Percentiles rank a stretch among this genome's conserved stretches.
Evolutionary conservation across 2,113 vertebrate genomes (phyloP).

Genomic region (Nymphicus hollandicus): DNA sequence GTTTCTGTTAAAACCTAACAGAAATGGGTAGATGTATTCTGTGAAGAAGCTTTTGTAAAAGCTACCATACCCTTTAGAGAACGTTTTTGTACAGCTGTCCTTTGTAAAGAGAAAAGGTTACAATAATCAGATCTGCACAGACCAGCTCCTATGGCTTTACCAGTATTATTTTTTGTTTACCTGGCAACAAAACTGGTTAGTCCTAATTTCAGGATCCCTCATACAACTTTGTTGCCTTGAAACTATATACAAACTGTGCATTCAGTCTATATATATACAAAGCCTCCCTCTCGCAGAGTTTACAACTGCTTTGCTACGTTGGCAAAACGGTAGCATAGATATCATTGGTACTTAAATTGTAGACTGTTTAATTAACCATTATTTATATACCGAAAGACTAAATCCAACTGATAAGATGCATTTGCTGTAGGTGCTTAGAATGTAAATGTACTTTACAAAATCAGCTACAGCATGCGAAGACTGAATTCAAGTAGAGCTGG

Average conservation of each 20-base stretch:
- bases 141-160: not conserved
- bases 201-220: not conserved
- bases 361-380: not conserved
- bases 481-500: not conserved
- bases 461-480: not conserved
- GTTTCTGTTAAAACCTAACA: not conserved
- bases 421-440: not conserved
- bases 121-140: not conserved
- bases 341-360: not conserved
- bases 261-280: fast-evolving
- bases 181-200: not conserved
- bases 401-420: not conserved
- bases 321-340: not conserved
- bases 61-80: not conserved
- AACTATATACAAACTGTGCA: not conserved
- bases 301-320: not conserved
- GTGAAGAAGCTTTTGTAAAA: not conserved
- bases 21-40: not conserved
- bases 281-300: not conserved
- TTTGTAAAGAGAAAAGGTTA: not conserved
- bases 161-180: not conserved
- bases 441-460: not conserved
- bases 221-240: not conserved
- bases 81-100: not conserved
- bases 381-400: not conserved